Base-by-base conservation (phyloP, 2,888 invertebrate genomes). In the Athalia cordata region DNA sequence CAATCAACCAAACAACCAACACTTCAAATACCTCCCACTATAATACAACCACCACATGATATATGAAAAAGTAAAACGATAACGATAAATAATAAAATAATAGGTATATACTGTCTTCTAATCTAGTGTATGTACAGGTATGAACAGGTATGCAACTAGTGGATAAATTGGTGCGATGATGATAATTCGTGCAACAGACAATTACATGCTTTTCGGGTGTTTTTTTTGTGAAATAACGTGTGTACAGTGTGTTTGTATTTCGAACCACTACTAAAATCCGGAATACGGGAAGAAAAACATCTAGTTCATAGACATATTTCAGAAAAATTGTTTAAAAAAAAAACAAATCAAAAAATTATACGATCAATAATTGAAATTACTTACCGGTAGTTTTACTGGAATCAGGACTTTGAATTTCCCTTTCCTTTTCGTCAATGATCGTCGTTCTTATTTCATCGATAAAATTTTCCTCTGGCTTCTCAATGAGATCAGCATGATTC, bases 1-100 rank as follows among this genome's bases (percentile, higher is more conserved):
- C 91, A 90, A 90, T 90, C 90, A 90, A 90, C 90, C 90, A 90
- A 89, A 90, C 89, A 89, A 89, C 89, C 90, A 88, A 90, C 89
- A 89, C 90, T 90, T 90, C 89, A 90, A 90, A 89, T 88, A 89
- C 89, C 86, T 87, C 89, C 89, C 88, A 86, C 87, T 87, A 87
- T 82, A 81, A 81, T 82, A 86, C 85, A 85, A 84, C 83, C 83
- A 85, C 84, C 86, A 80, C 81, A 78, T 66, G 62, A 79, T 81
- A 82, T 79, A 81, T 77, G 77, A 79, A 62, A 77, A 78, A 68
- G 78, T 68, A 65, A 77, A 59, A 29, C 29, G 29, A 29, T 29
- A 29, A 29, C 29, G 29, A 29, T 29, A 29, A 29, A 29, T 29
- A 29, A 29, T 29, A 29, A 29, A 29, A 57, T n/a, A 62, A 70